Evolutionary conservation across 2,113 vertebrate genomes (phyloP).

Genomic region (Dicentrarchus labrax): DNA sequence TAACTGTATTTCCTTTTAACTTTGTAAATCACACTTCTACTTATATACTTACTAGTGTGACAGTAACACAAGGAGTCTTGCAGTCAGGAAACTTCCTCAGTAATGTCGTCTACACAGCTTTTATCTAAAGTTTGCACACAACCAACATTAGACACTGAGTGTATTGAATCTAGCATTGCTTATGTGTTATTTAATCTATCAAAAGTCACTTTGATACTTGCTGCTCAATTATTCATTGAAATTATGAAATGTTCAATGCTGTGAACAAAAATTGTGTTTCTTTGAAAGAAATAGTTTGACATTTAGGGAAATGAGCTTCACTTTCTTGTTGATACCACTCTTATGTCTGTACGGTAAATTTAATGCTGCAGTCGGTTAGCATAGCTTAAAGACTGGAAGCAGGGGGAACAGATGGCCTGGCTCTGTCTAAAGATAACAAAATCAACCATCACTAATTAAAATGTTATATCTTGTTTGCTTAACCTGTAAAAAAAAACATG

Average conservation of each 20-base stretch:
- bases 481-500: too few relatives aligned
- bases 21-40: neutral
- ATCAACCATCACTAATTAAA: too few relatives aligned
- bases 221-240: neutral
- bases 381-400: too few relatives aligned
- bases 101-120: neutral
- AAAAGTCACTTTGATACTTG: neutral
- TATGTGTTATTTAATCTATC: neutral
- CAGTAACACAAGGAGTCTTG: neutral
- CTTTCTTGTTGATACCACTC: neutral
- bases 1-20: neutral
- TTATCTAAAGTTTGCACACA: neutral
- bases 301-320: neutral
- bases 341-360: neutral
- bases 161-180: neutral
- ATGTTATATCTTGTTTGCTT: too few relatives aligned
- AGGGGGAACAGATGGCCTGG: too few relatives aligned
- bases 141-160: neutral
- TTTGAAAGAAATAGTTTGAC: neutral
- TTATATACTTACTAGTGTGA: neutral
- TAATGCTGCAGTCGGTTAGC: too few relatives aligned
- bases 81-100: neutral
- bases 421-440: too few relatives aligned
- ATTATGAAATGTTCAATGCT: neutral
- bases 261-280: neutral